Percentiles rank a stretch among this genome's conserved stretches.
These are phyloP conservation scores for Leptinotarsa defecta DNA, from an alignment of 1,140 invertebrate species.

Conservation along the genomic window DNA sequence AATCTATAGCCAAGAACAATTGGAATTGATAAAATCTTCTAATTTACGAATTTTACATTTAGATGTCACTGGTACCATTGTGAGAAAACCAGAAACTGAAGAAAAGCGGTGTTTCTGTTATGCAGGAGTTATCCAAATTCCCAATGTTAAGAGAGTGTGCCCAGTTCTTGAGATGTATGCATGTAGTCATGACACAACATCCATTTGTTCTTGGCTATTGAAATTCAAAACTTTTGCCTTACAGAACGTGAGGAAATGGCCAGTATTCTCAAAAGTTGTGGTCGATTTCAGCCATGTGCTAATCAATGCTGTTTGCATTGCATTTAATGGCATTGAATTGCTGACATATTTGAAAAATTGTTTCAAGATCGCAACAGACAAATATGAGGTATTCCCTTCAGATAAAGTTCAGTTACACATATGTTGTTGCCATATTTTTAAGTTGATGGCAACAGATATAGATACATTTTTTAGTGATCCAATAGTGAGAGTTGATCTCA, in stretches of 20 bases:
- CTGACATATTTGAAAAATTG: not conserved
- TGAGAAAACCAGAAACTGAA: slow-evolving; percentile 9
- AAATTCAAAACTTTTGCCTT: slow-evolving; percentile 19
- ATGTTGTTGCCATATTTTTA: slow-evolving; percentile 15
- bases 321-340: slow-evolving; percentile 15
- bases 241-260: slow-evolving; percentile 12
- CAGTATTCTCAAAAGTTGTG: slow-evolving; percentile 17
- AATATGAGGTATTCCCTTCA: not conserved
- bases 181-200: slow-evolving; percentile 18
- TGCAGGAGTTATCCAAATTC: slow-evolving; percentile 21
- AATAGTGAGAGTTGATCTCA: not conserved
- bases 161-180: slow-evolving; percentile 5
- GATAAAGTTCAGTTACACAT: not conserved
- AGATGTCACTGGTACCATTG: slow-evolving; percentile 19
- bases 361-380: not conserved
- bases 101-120: slow-evolving; percentile 23
- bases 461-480: not conserved
- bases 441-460: slow-evolving; percentile 1
- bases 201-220: slow-evolving; percentile 7
- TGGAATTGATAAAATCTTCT: slow-evolving; percentile 8
- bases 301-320: slow-evolving; percentile 15
- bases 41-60: slow-evolving; percentile 9
- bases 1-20: slow-evolving; percentile 22
- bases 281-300: slow-evolving; percentile 2
- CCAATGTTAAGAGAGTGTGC: not conserved